These are phyloP conservation scores for Apogon talboti DNA, from an alignment of 2,797 vertebrate species.

Conservation along the genomic window DNA sequence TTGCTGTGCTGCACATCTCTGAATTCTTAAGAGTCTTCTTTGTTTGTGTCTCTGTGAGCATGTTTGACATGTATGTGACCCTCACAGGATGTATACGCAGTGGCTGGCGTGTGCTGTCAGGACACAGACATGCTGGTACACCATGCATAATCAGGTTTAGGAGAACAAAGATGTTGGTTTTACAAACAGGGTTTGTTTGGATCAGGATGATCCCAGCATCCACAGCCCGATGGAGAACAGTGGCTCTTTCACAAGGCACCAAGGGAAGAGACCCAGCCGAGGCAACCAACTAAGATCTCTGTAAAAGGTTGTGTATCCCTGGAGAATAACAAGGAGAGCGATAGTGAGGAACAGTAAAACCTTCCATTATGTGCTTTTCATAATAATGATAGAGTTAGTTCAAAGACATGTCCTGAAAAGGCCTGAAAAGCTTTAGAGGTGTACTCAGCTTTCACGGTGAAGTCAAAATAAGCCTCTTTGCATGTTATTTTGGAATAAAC, in stretches of 20 bases:
- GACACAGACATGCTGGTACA: slow-evolving; percentile 54
- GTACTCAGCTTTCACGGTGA: slow-evolving; percentile 10
- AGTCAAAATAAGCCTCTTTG: slow-evolving; percentile 16
- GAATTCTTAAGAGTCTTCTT: slow-evolving; percentile 44
- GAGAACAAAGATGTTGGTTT: slow-evolving; percentile 70
- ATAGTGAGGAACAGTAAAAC: slow-evolving; percentile 31
- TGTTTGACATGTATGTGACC: slow-evolving; percentile 11
- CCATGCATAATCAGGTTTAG: slow-evolving; percentile 71
- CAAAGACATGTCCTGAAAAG: slow-evolving; percentile 37
- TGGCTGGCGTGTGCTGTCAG: slow-evolving; percentile 5
- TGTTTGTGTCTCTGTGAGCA: slow-evolving; percentile 23
- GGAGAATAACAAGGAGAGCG: slow-evolving; percentile 62
- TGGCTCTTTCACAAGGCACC: slow-evolving; percentile 63
- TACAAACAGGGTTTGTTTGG: slow-evolving; percentile 65
- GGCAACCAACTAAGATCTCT: slow-evolving; percentile 45
- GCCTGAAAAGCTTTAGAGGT: slow-evolving; percentile 2
- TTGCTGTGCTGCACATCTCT: slow-evolving; percentile 15
- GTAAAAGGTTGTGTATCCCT: slow-evolving; percentile 54
- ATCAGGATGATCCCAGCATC: slow-evolving; percentile 54
- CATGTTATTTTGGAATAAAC: slow-evolving; percentile 9
- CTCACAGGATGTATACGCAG: not conserved
- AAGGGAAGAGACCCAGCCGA: slow-evolving; percentile 37
- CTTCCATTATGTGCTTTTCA: slow-evolving; percentile 45
- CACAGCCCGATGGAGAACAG: slow-evolving; percentile 68
- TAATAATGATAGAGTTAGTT: slow-evolving; percentile 32